phyloP scores from a whole-genome alignment of 1,140 invertebrate genomes.

The Apolygus lucorum region DNA sequence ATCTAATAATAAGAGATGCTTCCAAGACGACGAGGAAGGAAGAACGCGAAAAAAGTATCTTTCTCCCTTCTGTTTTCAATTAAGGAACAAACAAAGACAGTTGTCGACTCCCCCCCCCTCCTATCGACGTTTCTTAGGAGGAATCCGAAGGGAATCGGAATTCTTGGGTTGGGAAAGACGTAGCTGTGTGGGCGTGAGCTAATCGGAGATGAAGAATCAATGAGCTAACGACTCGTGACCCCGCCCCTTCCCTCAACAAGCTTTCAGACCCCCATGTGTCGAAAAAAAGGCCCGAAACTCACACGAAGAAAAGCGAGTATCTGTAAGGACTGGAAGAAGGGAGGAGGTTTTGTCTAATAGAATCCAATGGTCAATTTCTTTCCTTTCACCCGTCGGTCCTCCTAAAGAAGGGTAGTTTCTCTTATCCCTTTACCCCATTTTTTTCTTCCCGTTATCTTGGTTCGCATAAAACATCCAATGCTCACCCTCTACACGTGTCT shows the following conservation, averaged over 20 bases:
- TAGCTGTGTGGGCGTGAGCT: constrained; percentile 6
- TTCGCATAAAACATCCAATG: background rate
- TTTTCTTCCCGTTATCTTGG: background rate
- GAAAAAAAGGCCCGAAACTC: background rate
- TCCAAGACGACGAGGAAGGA: background rate
- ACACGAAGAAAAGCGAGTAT: no score
- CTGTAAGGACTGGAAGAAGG: background rate
- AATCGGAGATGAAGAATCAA: constrained; percentile 24
- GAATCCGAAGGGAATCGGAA: background rate
- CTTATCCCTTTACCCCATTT: background rate
- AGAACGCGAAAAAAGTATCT: constrained; percentile 12
- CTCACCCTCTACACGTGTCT: constrained; percentile 3
- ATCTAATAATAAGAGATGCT: background rate
- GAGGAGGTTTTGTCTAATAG: constrained; percentile 10
- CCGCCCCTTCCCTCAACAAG: background rate
- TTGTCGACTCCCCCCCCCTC: background rate
- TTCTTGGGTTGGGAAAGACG: constrained; percentile 2
- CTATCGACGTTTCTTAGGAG: background rate
- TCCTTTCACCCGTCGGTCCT: background rate
- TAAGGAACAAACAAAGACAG: constrained; percentile 22
- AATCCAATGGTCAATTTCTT: constrained; percentile 23
- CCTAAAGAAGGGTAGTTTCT: constrained; percentile 12
- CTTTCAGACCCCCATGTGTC: background rate
- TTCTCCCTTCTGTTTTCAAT: constrained; percentile 19
- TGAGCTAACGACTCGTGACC: constrained; percentile 22